A percentile compares a stretch with the other conserved stretches of the same genome.
Evolutionary conservation across 2,888 invertebrate species (phyloP).

Genomic region (Melanargia galathea): DNA sequence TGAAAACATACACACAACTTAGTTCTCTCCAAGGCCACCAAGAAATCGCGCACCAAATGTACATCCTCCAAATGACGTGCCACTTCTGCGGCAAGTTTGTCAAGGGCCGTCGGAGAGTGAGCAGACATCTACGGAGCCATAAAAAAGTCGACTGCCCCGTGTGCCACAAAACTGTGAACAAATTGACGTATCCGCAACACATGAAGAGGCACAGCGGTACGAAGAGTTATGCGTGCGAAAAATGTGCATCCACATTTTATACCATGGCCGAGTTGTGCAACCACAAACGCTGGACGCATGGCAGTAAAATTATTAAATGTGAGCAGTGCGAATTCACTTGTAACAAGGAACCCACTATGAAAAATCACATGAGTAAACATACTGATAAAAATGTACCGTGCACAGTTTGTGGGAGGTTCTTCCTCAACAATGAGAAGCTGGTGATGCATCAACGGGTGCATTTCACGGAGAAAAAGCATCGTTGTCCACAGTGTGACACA

Average conservation of each 20-base stretch:
- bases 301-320: conserved; percentile 51
- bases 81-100: conserved; percentile 64
- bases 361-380: conserved; percentile 57
- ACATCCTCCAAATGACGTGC: conserved; percentile 56
- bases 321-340: conserved; percentile 58
- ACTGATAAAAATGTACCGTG: conserved; percentile 56
- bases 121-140: conserved; percentile 59
- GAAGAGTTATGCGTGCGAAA: conserved; percentile 62
- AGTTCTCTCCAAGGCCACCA: conserved; percentile 58
- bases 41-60: conserved; percentile 56
- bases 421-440: conserved; percentile 53
- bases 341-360: conserved; percentile 44
- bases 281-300: conserved; percentile 58
- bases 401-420: conserved; percentile 60
- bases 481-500: conserved; percentile 58
- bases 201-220: conserved; percentile 61
- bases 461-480: conserved; percentile 54
- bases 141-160: conserved; percentile 50
- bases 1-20: conserved; percentile 56
- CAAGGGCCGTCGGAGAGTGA: conserved; percentile 54
- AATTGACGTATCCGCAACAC: conserved; percentile 49
- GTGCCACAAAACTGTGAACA: conserved; percentile 55
- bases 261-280: conserved; percentile 60
- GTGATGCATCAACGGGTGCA: conserved; percentile 58
- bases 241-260: conserved; percentile 62